Evolutionary conservation across 2,113 vertebrate genomes (phyloP).

Genomic region (Fulmarus glacialis): DNA sequence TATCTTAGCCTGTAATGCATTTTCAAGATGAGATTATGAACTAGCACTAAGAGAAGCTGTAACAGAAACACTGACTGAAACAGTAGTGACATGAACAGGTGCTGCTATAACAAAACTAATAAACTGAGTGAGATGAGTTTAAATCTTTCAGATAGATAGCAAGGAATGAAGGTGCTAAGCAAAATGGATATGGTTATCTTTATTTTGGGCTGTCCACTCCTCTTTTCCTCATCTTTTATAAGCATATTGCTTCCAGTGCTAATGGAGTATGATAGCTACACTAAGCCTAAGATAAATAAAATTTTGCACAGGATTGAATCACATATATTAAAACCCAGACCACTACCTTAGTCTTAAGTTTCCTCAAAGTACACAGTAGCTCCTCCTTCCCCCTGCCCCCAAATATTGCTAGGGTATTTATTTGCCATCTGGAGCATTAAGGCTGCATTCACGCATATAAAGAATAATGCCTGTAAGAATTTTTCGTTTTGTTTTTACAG

Average conservation of each 20-base stretch:
- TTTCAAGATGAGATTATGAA: not conserved
- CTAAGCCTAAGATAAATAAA: not conserved
- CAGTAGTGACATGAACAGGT: not conserved
- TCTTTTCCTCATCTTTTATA: not conserved
- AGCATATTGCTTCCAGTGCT: not conserved
- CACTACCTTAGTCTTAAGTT: not conserved
- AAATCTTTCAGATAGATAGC: not conserved
- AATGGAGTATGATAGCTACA: not conserved
- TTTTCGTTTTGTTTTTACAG: not conserved
- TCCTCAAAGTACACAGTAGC: not conserved
- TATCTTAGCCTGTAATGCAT: not conserved
- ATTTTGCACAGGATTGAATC: not conserved
- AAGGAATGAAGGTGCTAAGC: not conserved
- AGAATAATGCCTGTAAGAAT: not conserved
- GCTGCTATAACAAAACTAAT: not conserved
- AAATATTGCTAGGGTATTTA: not conserved
- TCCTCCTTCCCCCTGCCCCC: not conserved
- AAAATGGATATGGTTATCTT: not conserved
- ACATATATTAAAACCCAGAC: not conserved
- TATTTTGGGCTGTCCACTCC: not conserved
- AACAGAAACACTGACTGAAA: not conserved
- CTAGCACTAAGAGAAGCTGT: not conserved
- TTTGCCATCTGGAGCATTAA: not conserved
- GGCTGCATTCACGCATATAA: not conserved
- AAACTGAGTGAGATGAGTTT: not conserved